Percentiles rank a stretch among this genome's conserved stretches.
Evolutionary conservation across 2,888 invertebrate species (phyloP).

Genomic region (Lochmaea capreae): DNA sequence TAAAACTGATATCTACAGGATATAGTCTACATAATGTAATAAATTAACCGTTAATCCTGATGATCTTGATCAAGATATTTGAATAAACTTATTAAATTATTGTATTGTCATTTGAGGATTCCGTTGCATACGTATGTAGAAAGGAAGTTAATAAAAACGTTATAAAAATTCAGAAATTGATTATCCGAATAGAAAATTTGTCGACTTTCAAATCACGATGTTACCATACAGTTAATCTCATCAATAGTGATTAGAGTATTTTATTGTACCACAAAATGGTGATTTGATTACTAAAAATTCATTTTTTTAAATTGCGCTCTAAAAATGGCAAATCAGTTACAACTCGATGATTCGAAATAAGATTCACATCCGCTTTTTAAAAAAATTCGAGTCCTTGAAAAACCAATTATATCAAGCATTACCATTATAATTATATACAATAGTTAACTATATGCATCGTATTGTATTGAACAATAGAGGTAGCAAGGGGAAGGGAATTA

Average conservation of each 20-base stretch:
- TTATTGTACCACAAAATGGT: slow-evolving; percentile 25
- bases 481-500: background rate
- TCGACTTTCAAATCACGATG: slow-evolving; percentile 15
- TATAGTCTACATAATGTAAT: too few species aligned
- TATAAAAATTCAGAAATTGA: too few species aligned
- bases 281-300: background rate
- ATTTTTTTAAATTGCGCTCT: slow-evolving; percentile 16
- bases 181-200: background rate
- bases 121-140: too few species aligned
- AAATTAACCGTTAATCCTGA: too few species aligned
- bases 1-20: too few species aligned
- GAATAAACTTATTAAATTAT: too few species aligned
- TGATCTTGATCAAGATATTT: too few species aligned
- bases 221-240: slow-evolving; percentile 35
- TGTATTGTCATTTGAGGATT: too few species aligned
- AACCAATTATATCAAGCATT: slow-evolving; percentile 6
- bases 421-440: background rate
- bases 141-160: too few species aligned
- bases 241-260: slow-evolving; percentile 29
- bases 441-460: background rate
- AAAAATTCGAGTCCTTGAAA: slow-evolving; percentile 20
- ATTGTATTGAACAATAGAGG: background rate
- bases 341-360: slow-evolving; percentile 23
- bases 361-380: slow-evolving; percentile 29
- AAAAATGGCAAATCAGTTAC: slow-evolving; percentile 33